Evolutionary conservation across 2,888 invertebrate genomes (phyloP).

Genomic region (Corythucha ciliata): DNA sequence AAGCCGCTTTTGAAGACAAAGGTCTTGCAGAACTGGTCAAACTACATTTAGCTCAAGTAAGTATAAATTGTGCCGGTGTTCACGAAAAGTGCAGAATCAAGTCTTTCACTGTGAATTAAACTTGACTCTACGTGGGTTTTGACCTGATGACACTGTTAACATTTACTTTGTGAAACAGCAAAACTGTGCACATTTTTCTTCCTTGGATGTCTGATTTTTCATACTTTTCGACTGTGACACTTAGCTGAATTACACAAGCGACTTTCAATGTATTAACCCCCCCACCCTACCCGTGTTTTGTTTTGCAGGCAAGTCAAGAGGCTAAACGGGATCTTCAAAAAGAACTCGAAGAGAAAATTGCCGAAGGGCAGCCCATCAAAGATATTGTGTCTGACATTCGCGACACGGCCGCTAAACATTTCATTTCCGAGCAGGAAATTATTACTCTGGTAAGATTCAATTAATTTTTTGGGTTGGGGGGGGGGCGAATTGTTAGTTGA

Average conservation of each 20-base stretch:
- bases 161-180: constrained; percentile 1
- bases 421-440: constrained; percentile 85
- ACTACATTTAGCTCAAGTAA: constrained; percentile 47
- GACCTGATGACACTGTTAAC: constrained; percentile 20
- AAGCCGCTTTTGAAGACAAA: constrained; percentile 66
- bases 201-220: constrained; percentile 32
- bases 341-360: constrained; percentile 70
- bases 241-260: too few relatives aligned
- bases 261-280: too few relatives aligned
- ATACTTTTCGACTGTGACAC: too few relatives aligned
- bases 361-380: constrained; percentile 74
- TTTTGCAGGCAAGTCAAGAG: constrained; percentile 57
- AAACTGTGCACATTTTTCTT: constrained; percentile 21
- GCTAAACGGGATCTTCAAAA: constrained; percentile 68
- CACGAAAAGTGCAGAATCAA: too few relatives aligned
- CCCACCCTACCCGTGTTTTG: too few relatives aligned
- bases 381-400: constrained; percentile 77
- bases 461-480: too few relatives aligned
- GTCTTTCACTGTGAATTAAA: too few relatives aligned
- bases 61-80: constrained; percentile 20
- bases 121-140: background rate
- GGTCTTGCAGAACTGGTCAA: constrained; percentile 66
- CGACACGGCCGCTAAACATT: constrained; percentile 72
- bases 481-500: too few relatives aligned
- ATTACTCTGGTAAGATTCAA: constrained; percentile 68